Evolutionary conservation across 2,888 invertebrate genomes (phyloP).

Genomic region (Stenchaetothrips biformis): DNA sequence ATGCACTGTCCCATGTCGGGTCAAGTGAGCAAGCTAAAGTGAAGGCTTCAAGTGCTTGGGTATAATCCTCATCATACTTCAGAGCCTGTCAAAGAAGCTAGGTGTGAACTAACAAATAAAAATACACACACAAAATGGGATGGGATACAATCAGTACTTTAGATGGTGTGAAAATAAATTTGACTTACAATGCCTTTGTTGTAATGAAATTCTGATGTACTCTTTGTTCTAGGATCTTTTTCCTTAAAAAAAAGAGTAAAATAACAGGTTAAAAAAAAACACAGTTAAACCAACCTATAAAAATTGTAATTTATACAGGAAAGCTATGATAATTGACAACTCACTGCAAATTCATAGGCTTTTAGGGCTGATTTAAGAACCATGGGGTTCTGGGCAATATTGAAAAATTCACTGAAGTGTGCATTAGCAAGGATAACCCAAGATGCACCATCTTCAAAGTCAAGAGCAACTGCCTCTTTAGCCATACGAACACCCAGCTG

Average conservation of each 20-base stretch:
- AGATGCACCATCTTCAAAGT: conserved; percentile 71
- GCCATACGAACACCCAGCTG: conserved; percentile 70
- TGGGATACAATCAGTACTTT: conserved; percentile 3
- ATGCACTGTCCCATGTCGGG: conserved; percentile 69
- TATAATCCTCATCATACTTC: conserved; percentile 73
- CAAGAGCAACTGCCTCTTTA: conserved; percentile 73
- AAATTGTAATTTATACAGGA: not conserved
- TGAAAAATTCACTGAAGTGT: conserved; percentile 74
- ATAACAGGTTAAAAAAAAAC: conserved; percentile 17
- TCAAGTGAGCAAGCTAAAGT: conserved; percentile 62
- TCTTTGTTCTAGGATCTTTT: conserved; percentile 63
- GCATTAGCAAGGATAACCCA: conserved; percentile 85
- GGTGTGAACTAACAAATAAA: conserved; percentile 25
- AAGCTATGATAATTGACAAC: conserved; percentile 39
- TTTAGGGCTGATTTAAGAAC: conserved; percentile 68
- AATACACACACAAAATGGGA: not conserved
- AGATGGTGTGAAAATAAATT: conserved; percentile 36
- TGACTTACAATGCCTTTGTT: conserved; percentile 50
- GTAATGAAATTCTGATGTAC: conserved; percentile 74
- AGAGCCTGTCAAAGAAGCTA: conserved; percentile 60
- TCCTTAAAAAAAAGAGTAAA: conserved; percentile 47
- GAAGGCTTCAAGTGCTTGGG: conserved; percentile 64
- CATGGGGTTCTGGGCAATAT: conserved; percentile 64
- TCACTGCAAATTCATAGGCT: conserved; percentile 75
- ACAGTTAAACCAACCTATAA: not conserved